Conservation (phyloP, 2,113 vertebrate genomes). For the Dasyurus viverrinus region DNA sequence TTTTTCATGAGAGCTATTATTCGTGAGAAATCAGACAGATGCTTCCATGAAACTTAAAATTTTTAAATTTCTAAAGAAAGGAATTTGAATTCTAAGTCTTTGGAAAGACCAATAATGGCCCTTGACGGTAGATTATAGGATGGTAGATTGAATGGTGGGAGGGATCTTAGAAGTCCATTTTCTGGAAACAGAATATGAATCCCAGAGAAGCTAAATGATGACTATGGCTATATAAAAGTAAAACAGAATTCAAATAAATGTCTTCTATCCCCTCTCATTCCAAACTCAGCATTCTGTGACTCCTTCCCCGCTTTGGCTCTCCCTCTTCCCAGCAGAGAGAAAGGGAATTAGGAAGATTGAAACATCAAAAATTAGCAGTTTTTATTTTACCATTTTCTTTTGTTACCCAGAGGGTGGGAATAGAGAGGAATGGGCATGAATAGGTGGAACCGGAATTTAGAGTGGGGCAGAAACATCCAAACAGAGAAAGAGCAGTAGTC, state of each 20-base stretch:
- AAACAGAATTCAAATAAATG: neutral
- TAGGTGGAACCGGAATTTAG: too few species aligned
- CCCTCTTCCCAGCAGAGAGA: neutral
- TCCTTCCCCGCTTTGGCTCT: neutral
- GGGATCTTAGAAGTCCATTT: neutral
- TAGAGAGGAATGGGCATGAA: too few species aligned
- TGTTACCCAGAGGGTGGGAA: neutral
- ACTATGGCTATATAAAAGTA: neutral
- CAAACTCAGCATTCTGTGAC: neutral
- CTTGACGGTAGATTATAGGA: neutral
- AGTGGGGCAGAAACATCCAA: neutral
- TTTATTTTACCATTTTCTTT: neutral
- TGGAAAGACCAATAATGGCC: neutral
- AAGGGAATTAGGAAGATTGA: neutral
- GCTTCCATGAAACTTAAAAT: neutral
- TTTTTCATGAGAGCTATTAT: neutral
- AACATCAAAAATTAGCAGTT: neutral
- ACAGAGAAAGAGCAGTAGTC: neutral
- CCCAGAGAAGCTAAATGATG: neutral
- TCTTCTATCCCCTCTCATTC: neutral
- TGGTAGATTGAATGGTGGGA: neutral
- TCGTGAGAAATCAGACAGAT: constrained; percentile 43
- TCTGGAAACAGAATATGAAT: neutral
- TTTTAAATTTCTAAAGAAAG: neutral
- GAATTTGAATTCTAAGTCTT: neutral